Evolutionary conservation across 2,113 vertebrate species (phyloP).

Genomic region (Corythornis vintsioides): DNA sequence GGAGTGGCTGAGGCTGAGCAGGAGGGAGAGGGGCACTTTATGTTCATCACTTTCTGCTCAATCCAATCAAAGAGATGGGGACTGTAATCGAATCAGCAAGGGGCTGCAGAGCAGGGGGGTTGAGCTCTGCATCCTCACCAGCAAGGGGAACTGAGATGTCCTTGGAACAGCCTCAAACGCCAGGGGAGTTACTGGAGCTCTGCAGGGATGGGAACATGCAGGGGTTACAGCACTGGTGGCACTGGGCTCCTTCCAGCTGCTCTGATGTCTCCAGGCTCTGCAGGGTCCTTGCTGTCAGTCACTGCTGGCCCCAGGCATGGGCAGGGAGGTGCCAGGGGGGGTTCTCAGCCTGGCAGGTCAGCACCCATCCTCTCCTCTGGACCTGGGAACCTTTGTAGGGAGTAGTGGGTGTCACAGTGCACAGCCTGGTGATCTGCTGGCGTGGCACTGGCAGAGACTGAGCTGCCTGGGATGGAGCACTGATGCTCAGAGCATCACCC

Average conservation of each 20-base stretch:
- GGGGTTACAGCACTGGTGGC: background rate
- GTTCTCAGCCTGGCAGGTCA: background rate
- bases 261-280: background rate
- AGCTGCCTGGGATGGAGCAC: background rate
- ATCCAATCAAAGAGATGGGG: constrained; percentile 37
- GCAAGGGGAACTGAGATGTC: background rate
- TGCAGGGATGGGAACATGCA: background rate
- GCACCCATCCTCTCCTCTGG: background rate
- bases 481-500: background rate
- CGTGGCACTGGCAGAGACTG: background rate
- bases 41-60: background rate
- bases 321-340: background rate
- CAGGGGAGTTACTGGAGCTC: background rate
- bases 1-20: background rate
- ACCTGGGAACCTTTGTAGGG: background rate
- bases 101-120: background rate
- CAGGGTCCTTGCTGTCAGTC: background rate
- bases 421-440: background rate
- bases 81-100: constrained; percentile 33
- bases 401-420: background rate
- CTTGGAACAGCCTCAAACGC: background rate
- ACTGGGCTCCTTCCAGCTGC: background rate
- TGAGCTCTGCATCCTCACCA: background rate
- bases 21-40: background rate
- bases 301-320: background rate